A percentile compares a stretch with the other conserved stretches of the same genome.
phyloP scores from a whole-genome alignment of 1,140 invertebrate genomes.

The Zelostemma sp. region DNA sequence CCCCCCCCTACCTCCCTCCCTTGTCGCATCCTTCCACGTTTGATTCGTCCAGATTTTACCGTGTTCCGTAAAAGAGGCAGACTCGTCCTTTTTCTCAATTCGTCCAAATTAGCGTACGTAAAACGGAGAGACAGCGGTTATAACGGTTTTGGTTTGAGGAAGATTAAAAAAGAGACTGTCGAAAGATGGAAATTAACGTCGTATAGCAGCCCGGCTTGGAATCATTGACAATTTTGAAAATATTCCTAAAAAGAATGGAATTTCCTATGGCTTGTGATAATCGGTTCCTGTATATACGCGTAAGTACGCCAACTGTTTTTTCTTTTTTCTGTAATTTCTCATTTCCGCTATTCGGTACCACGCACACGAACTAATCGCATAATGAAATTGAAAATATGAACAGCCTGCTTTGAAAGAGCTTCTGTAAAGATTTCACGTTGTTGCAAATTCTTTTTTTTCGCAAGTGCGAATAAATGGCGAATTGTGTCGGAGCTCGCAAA shows the following conservation, averaged over 20 bases:
- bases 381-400: neutral
- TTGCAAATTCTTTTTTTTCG: neutral
- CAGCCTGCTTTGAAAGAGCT: neutral
- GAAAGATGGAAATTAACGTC: conserved; percentile 35
- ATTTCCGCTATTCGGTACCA: conserved; percentile 9
- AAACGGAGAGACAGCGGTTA: conserved; percentile 2
- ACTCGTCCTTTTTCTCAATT: neutral
- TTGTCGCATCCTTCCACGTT: no score
- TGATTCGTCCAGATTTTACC: neutral
- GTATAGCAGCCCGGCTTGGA: conserved; percentile 57
- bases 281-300: conserved; percentile 56
- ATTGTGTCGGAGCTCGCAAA: no score
- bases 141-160: no score
- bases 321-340: conserved; percentile 33
- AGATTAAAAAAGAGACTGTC: conserved; percentile 42
- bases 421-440: neutral
- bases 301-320: conserved; percentile 46
- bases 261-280: conserved; percentile 49
- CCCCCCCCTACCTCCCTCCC: neutral
- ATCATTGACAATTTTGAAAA: conserved; percentile 20
- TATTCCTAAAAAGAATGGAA: conserved; percentile 36
- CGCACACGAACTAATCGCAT: neutral
- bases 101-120: neutral
- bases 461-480: no score
- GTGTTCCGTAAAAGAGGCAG: neutral